Evolutionary conservation across 2,113 vertebrate species (phyloP).

Genomic region (Daphoenositta chrysoptera): DNA sequence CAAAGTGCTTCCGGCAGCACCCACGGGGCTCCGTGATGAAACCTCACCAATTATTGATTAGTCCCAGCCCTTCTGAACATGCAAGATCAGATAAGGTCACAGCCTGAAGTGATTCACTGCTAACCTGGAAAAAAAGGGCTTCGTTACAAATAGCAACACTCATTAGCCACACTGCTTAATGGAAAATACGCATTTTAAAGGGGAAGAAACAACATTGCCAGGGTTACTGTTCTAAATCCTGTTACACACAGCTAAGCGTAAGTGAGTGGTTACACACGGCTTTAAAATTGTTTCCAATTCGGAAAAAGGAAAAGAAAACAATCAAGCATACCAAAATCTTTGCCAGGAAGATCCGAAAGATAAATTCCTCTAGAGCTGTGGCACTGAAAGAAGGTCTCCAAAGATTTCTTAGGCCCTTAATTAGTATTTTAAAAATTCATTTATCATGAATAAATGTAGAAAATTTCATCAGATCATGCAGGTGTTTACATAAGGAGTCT

Average conservation of each 20-base stretch:
- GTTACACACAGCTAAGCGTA: background rate
- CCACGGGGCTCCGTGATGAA: background rate
- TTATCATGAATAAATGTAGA: background rate
- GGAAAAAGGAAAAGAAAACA: background rate
- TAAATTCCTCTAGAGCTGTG: background rate
- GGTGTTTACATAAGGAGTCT: background rate
- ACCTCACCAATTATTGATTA: constrained; percentile 44
- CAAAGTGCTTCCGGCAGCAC: constrained; percentile 52
- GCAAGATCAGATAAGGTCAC: constrained; percentile 60
- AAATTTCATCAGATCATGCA: background rate
- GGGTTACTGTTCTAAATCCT: constrained; percentile 11
- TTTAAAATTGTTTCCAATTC: background rate
- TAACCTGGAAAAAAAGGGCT: background rate
- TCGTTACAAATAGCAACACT: background rate
- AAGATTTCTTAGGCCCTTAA: background rate
- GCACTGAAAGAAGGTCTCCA: background rate
- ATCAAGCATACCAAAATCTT: background rate
- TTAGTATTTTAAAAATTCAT: background rate
- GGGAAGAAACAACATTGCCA: background rate
- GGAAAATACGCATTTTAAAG: constrained; percentile 43
- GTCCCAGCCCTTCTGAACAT: background rate
- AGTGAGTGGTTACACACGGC: background rate
- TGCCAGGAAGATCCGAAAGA: background rate
- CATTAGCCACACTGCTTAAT: background rate
- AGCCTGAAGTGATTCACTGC: constrained; percentile 50